Base-by-base conservation (phyloP, 2,797 vertebrate genomes). In the Halcyon leucocephala region DNA sequence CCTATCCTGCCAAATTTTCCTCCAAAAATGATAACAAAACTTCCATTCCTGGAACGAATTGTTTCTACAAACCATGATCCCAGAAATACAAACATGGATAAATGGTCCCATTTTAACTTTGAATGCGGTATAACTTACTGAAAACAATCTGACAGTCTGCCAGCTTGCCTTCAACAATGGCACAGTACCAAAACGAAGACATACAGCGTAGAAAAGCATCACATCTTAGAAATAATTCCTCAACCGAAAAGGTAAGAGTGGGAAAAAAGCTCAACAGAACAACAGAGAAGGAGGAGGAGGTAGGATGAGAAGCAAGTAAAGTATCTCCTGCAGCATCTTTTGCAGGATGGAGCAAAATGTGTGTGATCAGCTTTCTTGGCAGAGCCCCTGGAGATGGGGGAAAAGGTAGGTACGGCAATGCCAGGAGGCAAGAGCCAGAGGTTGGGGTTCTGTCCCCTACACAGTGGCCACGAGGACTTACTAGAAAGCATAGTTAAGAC, bases 101-200 rank as follows among this genome's bases (percentile, higher is more conserved):
- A 97, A 97, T 89, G 96, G 95, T 90, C 94, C 93, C 86, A 71
- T 96, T 97, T 97, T 95, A 94, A 94, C 90, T 95, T 93, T 49
- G 79, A 96, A 92, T 91, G 84, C 12, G 0, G 93, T 94, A 83
- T 72, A 97, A 96, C 92, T 97, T 95, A 94, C 70, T 95, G 96
- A 95, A 97, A 97, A 95, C 94, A 96, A 90, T 79, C 96, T 97
- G 96, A 97, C 94, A 85, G 91, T 52, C 86, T 97, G 96, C 97
- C 96, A 97, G 84, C 69, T 96, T 85, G 80, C 86, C 92, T 96
- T 97, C 97, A 96, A 83, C 87, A 84, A 18, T 96, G 96, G 96
- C 96, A 95, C 83, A 15, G 80, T n/a, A 91, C 95, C 96, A 97
- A 96, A 92, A 76, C 29, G 28, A 58, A 92, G 88, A 83, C 33